Percentiles rank a stretch among this genome's conserved stretches.
Conservation (phyloP, 2,888 invertebrate species). For the Caenorhabditis zanzibari region DNA sequence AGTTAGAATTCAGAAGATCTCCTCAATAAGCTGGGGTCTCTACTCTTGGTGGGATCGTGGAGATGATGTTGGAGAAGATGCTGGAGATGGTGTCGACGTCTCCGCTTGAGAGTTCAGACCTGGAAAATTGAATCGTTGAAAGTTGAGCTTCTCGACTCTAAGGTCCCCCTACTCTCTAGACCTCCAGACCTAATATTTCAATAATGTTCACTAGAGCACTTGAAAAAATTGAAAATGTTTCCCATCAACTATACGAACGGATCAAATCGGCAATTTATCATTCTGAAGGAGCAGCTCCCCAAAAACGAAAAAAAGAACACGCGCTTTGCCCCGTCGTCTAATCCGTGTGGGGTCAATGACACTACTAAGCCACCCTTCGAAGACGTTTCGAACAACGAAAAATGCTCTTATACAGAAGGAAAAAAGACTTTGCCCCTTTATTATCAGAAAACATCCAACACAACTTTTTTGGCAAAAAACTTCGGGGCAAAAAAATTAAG, state of each 20-base stretch:
- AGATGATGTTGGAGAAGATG: constrained; percentile 45
- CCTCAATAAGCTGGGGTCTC: constrained; percentile 23
- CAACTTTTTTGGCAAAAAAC: not conserved
- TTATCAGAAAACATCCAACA: constrained; percentile 6
- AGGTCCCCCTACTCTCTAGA: not conserved
- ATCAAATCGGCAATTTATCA: constrained; percentile 57
- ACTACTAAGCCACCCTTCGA: constrained; percentile 35
- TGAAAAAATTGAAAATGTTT: constrained; percentile 18
- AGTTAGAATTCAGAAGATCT: not conserved
- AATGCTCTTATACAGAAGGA: not conserved
- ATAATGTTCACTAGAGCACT: not conserved
- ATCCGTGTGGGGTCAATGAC: constrained; percentile 59
- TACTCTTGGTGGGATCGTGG: constrained; percentile 42
- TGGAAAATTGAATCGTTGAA: constrained; percentile 16
- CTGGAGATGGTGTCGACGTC: constrained; percentile 49
- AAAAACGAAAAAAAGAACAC: not conserved
- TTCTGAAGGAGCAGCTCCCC: constrained; percentile 10
- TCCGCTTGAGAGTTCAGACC: constrained; percentile 58
- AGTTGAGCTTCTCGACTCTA: too few species aligned
- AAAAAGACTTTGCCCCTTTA: not conserved
- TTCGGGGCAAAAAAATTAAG: constrained; percentile 41
- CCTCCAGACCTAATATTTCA: constrained; percentile 2
- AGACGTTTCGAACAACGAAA: constrained; percentile 41
- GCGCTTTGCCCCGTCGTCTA: constrained; percentile 23
- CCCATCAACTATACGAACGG: constrained; percentile 65